Evolutionary conservation across 2,113 vertebrate genomes (phyloP).

Genomic region (Phalacrocorax aristotelis): DNA sequence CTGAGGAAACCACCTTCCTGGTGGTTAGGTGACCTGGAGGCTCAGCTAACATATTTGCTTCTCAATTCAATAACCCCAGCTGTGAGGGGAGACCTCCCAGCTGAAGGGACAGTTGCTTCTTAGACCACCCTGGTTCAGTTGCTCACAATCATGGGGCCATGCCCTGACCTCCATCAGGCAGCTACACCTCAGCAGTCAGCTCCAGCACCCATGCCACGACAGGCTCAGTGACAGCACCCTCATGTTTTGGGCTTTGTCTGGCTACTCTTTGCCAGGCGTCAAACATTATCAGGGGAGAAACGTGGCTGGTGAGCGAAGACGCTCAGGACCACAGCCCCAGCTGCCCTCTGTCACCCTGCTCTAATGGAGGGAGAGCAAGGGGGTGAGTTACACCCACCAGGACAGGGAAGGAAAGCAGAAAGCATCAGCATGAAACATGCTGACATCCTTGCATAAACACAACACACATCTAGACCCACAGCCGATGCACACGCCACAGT

Average conservation of each 20-base stretch:
- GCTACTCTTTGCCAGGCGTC: not conserved
- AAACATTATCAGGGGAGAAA: not conserved
- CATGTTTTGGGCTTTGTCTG: not conserved
- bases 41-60: not conserved
- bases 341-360: not conserved
- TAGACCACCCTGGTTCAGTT: not conserved
- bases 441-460: not conserved
- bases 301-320: accelerated
- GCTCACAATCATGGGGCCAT: accelerated
- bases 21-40: not conserved
- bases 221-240: not conserved
- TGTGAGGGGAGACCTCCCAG: not conserved
- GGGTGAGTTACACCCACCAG: not conserved
- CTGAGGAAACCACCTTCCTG: not conserved
- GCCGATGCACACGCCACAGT: accelerated
- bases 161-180: not conserved
- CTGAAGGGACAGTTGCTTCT: not conserved
- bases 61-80: not conserved
- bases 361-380: not conserved
- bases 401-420: accelerated
- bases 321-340: not conserved
- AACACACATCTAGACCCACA: not conserved
- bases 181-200: not conserved
- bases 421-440: not conserved
- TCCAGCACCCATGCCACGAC: not conserved